phyloP scores from a whole-genome alignment of 1,140 invertebrate genomes.

The Lasioglossum baleicum region DNA sequence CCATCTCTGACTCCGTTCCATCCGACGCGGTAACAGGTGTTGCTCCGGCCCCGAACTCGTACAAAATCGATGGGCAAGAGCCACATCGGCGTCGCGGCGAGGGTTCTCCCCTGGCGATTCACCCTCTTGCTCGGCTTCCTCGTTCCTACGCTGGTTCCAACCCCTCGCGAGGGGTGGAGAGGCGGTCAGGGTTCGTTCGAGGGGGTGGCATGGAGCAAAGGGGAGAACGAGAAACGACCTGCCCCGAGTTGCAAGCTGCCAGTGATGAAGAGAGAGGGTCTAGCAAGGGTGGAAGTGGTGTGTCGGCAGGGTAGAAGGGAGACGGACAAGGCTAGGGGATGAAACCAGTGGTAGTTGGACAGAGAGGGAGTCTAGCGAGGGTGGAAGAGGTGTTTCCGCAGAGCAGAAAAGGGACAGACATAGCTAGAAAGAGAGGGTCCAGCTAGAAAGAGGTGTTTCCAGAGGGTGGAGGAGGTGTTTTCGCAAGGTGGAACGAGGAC shows the following conservation, averaged over 20 bases:
- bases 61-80: slow-evolving; percentile 72
- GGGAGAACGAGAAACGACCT: no score
- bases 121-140: slow-evolving; percentile 31
- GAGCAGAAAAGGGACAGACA: no score
- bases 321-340: no score
- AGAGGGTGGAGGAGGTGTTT: slow-evolving; percentile 7
- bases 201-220: no score
- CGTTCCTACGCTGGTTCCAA: slow-evolving; percentile 18
- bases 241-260: no score
- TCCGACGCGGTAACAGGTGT: slow-evolving; percentile 74
- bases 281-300: no score
- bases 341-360: no score
- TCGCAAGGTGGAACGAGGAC: not conserved
- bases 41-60: slow-evolving; percentile 71
- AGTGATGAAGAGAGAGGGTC: not conserved
- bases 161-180: slow-evolving; percentile 7
- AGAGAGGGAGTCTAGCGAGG: no score
- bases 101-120: slow-evolving; percentile 40
- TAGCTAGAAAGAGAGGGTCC: no score
- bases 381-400: slow-evolving; percentile 1
- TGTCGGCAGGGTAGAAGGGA: no score
- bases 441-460: slow-evolving; percentile 7
- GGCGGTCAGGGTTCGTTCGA: no score
- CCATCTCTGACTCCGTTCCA: slow-evolving; percentile 25
- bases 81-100: slow-evolving; percentile 58